phyloP scores from a whole-genome alignment of 2,797 vertebrate species.

The Tamandua tetradactyla region DNA sequence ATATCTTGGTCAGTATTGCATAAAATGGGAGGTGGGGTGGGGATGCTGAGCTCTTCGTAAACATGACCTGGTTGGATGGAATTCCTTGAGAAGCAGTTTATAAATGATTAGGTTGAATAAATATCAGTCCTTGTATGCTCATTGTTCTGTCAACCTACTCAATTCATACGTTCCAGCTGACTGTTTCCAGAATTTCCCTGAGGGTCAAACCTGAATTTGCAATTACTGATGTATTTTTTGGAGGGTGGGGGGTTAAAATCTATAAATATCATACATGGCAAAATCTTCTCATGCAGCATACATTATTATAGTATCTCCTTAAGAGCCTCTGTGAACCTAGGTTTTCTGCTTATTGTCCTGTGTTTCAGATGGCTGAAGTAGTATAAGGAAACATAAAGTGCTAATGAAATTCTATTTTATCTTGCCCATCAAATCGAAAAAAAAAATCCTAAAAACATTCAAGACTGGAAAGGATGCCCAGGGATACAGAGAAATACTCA shows the following conservation, averaged over 20 bases:
- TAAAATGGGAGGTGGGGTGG: neutral
- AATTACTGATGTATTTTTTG: neutral
- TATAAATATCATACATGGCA: neutral
- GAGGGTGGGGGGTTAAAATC: neutral
- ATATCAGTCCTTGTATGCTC: neutral
- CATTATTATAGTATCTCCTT: neutral
- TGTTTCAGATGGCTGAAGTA: neutral
- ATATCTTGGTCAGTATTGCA: neutral
- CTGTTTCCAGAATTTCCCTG: neutral
- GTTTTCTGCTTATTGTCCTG: neutral
- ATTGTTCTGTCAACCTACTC: neutral
- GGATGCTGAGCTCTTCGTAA: neutral
- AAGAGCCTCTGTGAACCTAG: neutral
- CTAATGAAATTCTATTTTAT: slow-evolving; percentile 38
- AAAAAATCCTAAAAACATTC: neutral
- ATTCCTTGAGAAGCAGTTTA: neutral
- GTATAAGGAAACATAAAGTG: slow-evolving; percentile 44
- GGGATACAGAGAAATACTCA: neutral
- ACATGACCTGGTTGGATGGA: neutral
- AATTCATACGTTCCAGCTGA: neutral
- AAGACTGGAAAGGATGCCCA: neutral
- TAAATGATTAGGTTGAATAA: slow-evolving; percentile 25
- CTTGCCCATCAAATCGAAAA: neutral
- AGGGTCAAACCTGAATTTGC: neutral
- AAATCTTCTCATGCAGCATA: neutral